Percentiles rank a stretch among this genome's conserved stretches.
phyloP scores from a whole-genome alignment of 2,888 invertebrate species.

The Mesorhabditis spiculigera region DNA sequence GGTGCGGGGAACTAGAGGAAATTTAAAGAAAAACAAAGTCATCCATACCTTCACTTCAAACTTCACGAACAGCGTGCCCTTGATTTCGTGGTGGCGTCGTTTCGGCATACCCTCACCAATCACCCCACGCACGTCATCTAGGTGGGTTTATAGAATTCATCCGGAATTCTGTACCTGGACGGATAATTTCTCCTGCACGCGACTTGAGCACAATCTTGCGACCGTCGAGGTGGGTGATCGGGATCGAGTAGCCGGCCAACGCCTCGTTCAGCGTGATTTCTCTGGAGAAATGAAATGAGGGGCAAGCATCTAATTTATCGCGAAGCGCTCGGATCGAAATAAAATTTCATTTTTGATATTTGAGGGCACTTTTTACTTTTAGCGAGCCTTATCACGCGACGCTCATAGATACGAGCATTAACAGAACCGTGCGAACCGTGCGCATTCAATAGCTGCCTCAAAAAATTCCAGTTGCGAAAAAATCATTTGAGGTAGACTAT shows the following conservation, averaged over 20 bases:
- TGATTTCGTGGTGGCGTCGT: constrained; percentile 28
- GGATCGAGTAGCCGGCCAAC: constrained; percentile 80
- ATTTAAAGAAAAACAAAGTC: neutral
- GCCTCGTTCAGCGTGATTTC: constrained; percentile 78
- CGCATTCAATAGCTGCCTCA: too few species aligned
- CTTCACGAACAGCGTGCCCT: constrained; percentile 79
- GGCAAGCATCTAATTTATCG: too few species aligned
- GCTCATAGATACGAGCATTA: too few species aligned
- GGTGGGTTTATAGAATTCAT: neutral
- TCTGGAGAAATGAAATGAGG: constrained; percentile 12
- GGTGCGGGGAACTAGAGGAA: constrained; percentile 75
- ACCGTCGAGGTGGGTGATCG: constrained; percentile 84
- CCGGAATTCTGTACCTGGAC: constrained; percentile 69
- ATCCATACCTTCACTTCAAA: constrained; percentile 70
- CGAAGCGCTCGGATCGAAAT: too few species aligned
- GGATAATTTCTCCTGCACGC: constrained; percentile 77
- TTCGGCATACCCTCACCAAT: constrained; percentile 84
- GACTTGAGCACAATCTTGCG: constrained; percentile 76
- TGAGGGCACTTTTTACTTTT: too few species aligned
- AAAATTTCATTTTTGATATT: too few species aligned
- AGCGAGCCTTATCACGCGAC: too few species aligned
- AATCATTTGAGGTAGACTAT: neutral
- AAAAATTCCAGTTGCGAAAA: too few species aligned
- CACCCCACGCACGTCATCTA: constrained; percentile 71
- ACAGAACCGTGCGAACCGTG: too few species aligned